phyloP scores from a whole-genome alignment of 2,888 invertebrate genomes.

The Actias luna region DNA sequence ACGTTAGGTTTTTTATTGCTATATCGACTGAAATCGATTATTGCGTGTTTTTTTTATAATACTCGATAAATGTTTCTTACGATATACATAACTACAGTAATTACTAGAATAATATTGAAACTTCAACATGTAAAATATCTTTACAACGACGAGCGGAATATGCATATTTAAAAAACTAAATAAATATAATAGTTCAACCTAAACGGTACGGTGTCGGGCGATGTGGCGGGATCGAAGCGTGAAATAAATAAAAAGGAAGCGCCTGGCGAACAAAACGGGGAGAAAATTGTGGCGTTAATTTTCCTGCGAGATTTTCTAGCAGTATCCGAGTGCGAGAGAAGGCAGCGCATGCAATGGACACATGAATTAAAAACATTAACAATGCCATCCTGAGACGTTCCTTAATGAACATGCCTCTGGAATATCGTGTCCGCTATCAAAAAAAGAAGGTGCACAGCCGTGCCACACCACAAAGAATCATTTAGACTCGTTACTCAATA shows the following conservation, averaged over 20 bases:
- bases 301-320: conserved; percentile 79
- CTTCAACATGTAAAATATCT: conserved; percentile 23
- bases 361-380: conserved; percentile 80
- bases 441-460: not conserved
- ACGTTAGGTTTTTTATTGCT: conserved; percentile 38
- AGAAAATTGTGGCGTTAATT: conserved; percentile 77
- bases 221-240: conserved; percentile 67
- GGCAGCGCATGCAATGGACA: conserved; percentile 75
- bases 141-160: conserved; percentile 37
- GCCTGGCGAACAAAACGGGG: conserved; percentile 62
- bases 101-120: conserved; percentile 16
- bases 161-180: conserved; percentile 57
- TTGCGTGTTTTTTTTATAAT: conserved; percentile 29
- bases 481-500: not conserved
- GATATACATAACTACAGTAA: not conserved
- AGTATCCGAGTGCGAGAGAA: conserved; percentile 55
- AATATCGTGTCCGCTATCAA: conserved; percentile 15
- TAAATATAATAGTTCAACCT: conserved; percentile 57
- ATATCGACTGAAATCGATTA: conserved; percentile 34
- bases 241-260: conserved; percentile 76
- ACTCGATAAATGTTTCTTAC: conserved; percentile 27
- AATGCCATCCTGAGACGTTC: conserved; percentile 68
- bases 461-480: not conserved
- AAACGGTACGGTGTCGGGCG: conserved; percentile 47
- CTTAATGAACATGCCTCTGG: conserved; percentile 68